Conservation (phyloP, 2,888 invertebrate species). For the Conus canariensis region DNA sequence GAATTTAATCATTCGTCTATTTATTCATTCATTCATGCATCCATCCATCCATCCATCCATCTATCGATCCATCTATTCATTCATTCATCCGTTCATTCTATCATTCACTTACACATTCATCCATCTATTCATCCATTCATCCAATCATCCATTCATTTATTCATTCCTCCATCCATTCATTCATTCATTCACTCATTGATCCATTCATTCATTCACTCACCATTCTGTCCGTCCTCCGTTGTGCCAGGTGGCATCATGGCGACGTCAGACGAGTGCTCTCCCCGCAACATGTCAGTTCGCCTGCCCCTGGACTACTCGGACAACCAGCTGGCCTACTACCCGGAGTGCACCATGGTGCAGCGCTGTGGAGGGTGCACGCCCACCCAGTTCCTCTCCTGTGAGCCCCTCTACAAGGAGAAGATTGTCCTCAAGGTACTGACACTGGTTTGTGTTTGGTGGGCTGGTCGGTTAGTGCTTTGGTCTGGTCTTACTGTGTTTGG, state of each 20-base stretch:
- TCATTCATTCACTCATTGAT: too few species aligned
- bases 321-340: conserved; percentile 78
- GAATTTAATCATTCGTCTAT: too few species aligned
- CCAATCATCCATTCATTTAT: too few species aligned
- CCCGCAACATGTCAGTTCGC: conserved; percentile 60
- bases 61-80: too few species aligned
- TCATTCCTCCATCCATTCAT: too few species aligned
- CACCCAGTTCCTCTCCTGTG: conserved; percentile 83
- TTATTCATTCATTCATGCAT: too few species aligned
- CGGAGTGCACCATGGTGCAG: conserved; percentile 85
- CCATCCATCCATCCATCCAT: too few species aligned
- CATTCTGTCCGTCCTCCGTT: too few species aligned
- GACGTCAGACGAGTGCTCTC: conserved; percentile 66
- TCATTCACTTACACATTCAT: too few species aligned
- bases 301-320: conserved; percentile 54
- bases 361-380: conserved; percentile 88
- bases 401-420: conserved; percentile 82
- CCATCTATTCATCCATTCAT: too few species aligned
- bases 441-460: neutral
- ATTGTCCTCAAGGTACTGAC: conserved; percentile 82
- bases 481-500: neutral
- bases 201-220: too few species aligned
- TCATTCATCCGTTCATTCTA: too few species aligned
- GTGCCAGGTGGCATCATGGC: conserved; percentile 55
- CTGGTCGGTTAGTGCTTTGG: neutral